Percentiles rank a stretch among this genome's conserved stretches.
These are phyloP conservation scores for Trichechus manatus DNA, from an alignment of 2,113 vertebrate genomes.

Conservation along the genomic window DNA sequence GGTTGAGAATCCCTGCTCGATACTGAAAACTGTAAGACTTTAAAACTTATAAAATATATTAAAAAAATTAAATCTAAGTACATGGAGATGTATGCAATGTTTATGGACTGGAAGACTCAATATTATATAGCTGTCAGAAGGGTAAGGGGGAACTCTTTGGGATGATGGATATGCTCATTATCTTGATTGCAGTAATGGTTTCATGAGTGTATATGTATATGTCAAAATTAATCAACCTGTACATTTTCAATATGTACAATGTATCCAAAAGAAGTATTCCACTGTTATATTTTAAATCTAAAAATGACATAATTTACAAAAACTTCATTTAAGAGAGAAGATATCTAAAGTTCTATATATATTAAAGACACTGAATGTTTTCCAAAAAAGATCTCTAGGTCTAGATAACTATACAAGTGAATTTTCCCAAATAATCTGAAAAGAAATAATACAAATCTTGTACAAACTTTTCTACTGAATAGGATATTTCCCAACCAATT, in stretches of 20 bases:
- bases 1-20: background rate
- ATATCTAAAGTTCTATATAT: background rate
- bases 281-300: background rate
- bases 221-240: background rate
- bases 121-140: background rate
- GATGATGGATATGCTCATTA: background rate
- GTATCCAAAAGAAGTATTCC: background rate
- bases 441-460: background rate
- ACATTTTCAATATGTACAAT: background rate
- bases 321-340: background rate
- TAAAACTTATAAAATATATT: background rate
- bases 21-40: background rate
- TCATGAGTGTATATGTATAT: background rate
- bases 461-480: background rate
- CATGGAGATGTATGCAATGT: background rate
- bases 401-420: background rate
- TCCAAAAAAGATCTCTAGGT: background rate
- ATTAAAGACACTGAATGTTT: background rate
- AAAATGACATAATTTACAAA: constrained; percentile 1
- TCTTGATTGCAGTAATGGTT: background rate
- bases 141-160: background rate
- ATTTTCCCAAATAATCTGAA: background rate
- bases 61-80: background rate
- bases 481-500: background rate
- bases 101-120: background rate